Evolutionary conservation across 2,888 invertebrate genomes (phyloP).

Genomic region (Drosophila helvetica): DNA sequence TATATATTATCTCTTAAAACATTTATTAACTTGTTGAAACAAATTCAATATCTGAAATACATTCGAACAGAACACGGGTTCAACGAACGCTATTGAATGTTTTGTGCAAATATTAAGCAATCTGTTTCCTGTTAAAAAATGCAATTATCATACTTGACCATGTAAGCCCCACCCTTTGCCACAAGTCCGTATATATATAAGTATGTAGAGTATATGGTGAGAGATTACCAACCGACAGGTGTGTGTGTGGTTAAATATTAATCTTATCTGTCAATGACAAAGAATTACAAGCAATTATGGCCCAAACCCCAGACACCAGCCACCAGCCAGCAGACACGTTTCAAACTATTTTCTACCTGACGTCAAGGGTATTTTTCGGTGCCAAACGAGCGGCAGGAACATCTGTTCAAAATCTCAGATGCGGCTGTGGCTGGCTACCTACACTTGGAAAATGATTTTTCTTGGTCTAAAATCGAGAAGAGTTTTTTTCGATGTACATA

Average conservation of each 20-base stretch:
- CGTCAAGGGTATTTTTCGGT: background rate
- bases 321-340: conserved; percentile 2
- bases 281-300: conserved; percentile 22
- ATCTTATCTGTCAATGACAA: conserved; percentile 42
- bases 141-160: conserved; percentile 13
- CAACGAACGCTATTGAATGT: background rate
- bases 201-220: background rate
- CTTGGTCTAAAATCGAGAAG: background rate
- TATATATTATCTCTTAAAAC: background rate
- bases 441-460: background rate
- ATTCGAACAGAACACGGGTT: background rate
- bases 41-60: background rate
- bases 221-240: conserved; percentile 4
- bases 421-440: background rate
- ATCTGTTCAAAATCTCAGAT: conserved; percentile 57
- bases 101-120: background rate
- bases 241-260: conserved; percentile 8
- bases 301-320: background rate
- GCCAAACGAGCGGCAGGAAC: conserved; percentile 20
- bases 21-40: background rate
- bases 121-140: background rate
- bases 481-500: too few species aligned
- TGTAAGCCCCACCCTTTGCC: conserved; percentile 1
- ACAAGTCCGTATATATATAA: background rate
- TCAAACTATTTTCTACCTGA: conserved; percentile 45